Evolutionary conservation across 2,888 invertebrate species (phyloP), one percentile per base, ranked within the genome.

Genomic region (Acronicta aceris): DNA sequence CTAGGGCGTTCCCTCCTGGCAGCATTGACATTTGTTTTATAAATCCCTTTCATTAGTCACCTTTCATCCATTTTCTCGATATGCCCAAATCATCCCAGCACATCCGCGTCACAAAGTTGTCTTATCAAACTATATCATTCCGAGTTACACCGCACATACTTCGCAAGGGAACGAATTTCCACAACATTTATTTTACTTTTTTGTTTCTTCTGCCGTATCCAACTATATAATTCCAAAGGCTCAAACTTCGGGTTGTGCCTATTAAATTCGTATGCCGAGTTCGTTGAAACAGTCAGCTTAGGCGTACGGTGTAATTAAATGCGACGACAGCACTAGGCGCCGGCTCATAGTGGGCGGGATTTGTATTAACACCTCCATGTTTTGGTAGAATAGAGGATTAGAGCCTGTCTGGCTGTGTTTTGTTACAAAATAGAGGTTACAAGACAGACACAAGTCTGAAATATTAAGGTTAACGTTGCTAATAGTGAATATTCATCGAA

Each of bases 301-400:
- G 72, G 57, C 65, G 60, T 54, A 53, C 58, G 59, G 62, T 53
- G 69, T 71, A 76, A 77, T 77, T 76, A 78, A 68, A 69, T 59
- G 65, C 52, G 64, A 71, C 67, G 74, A 71, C 65, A 71, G 61
- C 58, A 73, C 65, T 61, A 75, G 75, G 62, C 69, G 58, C 53
- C 63, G 48, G 30, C 40, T 43, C 42, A 43, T 55, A 50, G 52
- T 52, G 58, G 40, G 41, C 43, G 51, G 71, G 45, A 55, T 67
- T 61, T 59, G 59, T 64, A 74, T 71, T 71, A 74, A 71, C 74
- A 74, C 71, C 51, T 71, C 45, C 36, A 47, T 74, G 65, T 74
- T 67, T 71, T 59, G 58, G 17, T 36, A 50, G 40, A 60, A 63
- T 61, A 60, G 40, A 47, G 67, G 74, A 67, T 73, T 64, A 74